A percentile compares a stretch with the other conserved stretches of the same genome.
Evolutionary conservation across 53 echinoderm and acorn worm species (phyloP).

Genomic region (Apostichopus leukothele): DNA sequence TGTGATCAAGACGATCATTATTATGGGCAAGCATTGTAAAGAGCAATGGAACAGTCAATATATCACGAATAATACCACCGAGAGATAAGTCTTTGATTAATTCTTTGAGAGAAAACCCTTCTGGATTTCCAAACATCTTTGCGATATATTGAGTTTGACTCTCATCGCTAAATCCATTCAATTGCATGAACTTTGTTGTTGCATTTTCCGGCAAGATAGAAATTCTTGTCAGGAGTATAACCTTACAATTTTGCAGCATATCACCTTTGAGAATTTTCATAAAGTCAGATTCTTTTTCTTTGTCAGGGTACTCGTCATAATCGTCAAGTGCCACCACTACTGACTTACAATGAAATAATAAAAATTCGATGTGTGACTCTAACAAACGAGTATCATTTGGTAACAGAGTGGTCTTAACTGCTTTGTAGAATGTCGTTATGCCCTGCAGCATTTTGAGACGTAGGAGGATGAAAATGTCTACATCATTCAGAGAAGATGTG

Average conservation of each 20-base stretch:
- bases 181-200: background rate
- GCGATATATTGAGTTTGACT: background rate
- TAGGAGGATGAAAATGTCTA: background rate
- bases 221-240: slow-evolving; percentile 28
- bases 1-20: background rate
- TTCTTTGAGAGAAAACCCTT: background rate
- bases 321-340: slow-evolving; percentile 28
- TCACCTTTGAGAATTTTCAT: background rate
- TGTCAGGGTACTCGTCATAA: slow-evolving; percentile 32
- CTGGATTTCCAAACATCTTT: slow-evolving; percentile 2
- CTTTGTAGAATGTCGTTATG: background rate
- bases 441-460: background rate
- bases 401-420: background rate
- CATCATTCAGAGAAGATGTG: background rate
- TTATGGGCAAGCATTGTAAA: background rate
- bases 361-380: background rate
- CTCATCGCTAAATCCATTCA: background rate
- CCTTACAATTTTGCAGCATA: slow-evolving; percentile 5
- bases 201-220: background rate
- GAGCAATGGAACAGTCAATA: slow-evolving; percentile 12
- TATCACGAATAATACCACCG: background rate
- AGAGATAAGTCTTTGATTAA: background rate
- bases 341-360: background rate
- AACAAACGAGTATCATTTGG: background rate
- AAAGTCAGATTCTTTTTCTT: background rate